Evolutionary conservation across 2,797 vertebrate species (phyloP).

Genomic region (Hemibagrus guttatus): DNA sequence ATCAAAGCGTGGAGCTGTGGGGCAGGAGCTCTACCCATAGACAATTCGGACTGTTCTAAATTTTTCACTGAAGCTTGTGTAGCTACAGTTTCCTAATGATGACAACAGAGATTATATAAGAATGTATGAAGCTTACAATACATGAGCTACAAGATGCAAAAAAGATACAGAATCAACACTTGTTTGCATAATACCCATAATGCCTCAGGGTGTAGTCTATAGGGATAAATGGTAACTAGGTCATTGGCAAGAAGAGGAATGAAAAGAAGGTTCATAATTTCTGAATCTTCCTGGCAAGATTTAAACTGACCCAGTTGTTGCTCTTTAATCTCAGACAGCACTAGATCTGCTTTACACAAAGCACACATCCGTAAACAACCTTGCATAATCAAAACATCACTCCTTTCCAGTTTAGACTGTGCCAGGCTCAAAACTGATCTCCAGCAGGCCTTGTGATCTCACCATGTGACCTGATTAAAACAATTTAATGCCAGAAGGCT

Average conservation of each 20-base stretch:
- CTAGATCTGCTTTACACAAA: slow-evolving; percentile 12
- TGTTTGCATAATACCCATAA: slow-evolving; percentile 30
- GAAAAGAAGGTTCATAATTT: background rate
- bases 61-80: background rate
- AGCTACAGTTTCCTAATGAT: background rate
- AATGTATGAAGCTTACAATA: background rate
- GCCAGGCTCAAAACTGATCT: slow-evolving; percentile 17
- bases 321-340: slow-evolving; percentile 40
- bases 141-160: background rate
- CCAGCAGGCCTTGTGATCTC: slow-evolving; percentile 2
- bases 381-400: slow-evolving; percentile 37
- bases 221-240: slow-evolving; percentile 40
- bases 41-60: slow-evolving; percentile 6
- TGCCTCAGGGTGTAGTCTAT: background rate
- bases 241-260: slow-evolving; percentile 16
- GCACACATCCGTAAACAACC: slow-evolving; percentile 19
- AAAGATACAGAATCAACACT: slow-evolving; percentile 1
- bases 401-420: slow-evolving; percentile 12
- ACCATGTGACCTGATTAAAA: slow-evolving; percentile 27
- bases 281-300: slow-evolving; percentile 29
- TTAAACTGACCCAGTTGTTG: slow-evolving; percentile 35
- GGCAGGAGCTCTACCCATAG: background rate
- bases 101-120: background rate
- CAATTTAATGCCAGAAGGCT: slow-evolving; percentile 26
- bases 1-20: background rate